Evolutionary conservation across 2,113 vertebrate genomes (phyloP).

Genomic region (Carassius auratus): DNA sequence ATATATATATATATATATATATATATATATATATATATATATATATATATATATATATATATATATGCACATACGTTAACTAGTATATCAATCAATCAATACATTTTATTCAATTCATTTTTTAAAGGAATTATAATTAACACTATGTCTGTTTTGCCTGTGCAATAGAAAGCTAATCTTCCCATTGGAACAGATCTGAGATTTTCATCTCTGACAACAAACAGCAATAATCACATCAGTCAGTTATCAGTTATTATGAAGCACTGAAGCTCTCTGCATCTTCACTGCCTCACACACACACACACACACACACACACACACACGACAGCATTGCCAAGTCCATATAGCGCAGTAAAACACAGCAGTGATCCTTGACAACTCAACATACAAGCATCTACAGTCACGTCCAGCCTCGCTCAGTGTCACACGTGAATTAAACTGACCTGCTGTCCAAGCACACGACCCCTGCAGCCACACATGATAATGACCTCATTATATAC

Average conservation of each 20-base stretch:
- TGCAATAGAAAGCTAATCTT: neutral
- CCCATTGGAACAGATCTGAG: neutral
- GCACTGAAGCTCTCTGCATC: neutral
- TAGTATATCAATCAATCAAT: too few species aligned
- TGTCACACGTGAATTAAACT: neutral
- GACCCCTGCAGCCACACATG: neutral
- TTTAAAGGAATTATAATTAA: too few species aligned
- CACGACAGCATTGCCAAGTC: neutral
- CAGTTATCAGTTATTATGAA: neutral
- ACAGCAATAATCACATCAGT: neutral
- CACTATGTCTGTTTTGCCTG: too few species aligned
- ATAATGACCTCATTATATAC: neutral
- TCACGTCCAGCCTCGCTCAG: neutral
- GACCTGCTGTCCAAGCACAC: neutral
- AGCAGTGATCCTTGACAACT: neutral
- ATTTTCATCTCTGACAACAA: neutral
- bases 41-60: too few species aligned
- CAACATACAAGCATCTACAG: neutral
- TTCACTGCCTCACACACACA: neutral
- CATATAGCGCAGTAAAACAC: neutral
- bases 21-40: too few species aligned
- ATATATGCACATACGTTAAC: too few species aligned
- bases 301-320: neutral
- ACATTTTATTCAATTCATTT: too few species aligned
- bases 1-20: too few species aligned